phyloP scores from a whole-genome alignment of 2,797 vertebrate species.

The Nasua narica region DNA sequence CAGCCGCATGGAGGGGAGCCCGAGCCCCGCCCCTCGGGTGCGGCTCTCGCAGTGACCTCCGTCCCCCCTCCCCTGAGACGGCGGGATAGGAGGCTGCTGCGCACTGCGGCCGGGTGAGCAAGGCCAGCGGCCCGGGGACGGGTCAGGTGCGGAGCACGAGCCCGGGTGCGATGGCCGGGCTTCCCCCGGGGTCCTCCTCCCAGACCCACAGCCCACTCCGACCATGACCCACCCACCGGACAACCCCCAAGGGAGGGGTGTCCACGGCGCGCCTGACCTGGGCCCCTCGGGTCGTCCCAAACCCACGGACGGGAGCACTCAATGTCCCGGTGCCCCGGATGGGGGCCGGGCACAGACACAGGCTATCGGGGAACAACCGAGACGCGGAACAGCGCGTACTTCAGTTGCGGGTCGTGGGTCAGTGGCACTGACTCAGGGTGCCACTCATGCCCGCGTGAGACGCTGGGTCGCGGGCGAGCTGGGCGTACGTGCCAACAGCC shows the following conservation, averaged over 20 bases:
- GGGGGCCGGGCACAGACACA: background rate
- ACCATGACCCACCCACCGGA: background rate
- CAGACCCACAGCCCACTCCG: background rate
- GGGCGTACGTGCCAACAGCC: background rate
- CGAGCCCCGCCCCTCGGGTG: background rate
- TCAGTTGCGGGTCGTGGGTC: fast-evolving
- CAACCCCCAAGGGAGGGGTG: too few relatives aligned
- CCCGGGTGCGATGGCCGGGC: fast-evolving
- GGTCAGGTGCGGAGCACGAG: fast-evolving
- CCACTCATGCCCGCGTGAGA: too few relatives aligned
- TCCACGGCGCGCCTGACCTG: fast-evolving
- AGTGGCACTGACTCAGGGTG: fast-evolving
- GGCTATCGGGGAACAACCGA: fast-evolving
- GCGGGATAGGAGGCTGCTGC: background rate
- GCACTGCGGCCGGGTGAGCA: background rate
- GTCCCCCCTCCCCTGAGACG: background rate
- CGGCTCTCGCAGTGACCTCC: background rate
- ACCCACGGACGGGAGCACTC: fast-evolving
- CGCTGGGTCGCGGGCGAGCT: fast-evolving
- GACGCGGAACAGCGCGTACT: fast-evolving
- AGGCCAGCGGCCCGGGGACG: fast-evolving
- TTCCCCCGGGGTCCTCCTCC: background rate
- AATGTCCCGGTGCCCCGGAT: fast-evolving
- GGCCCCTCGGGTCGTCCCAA: background rate
- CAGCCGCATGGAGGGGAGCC: background rate